A percentile compares a stretch with the other conserved stretches of the same genome.
These are phyloP conservation scores for Betta splendens DNA, from an alignment of 2,797 vertebrate genomes.

Conservation along the genomic window DNA sequence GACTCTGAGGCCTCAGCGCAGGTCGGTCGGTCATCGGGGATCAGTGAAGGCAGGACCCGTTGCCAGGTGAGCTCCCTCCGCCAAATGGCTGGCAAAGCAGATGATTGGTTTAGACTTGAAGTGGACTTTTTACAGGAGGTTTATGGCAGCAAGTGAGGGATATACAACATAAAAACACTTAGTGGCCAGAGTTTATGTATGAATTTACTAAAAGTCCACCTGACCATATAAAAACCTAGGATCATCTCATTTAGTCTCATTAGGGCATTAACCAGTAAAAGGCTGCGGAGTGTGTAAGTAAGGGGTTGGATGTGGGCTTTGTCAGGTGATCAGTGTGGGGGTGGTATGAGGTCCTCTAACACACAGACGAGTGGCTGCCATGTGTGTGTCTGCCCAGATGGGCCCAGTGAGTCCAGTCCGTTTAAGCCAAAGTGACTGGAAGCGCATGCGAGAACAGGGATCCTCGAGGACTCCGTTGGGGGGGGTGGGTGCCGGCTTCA, in stretches of 20 bases:
- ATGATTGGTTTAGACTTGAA: slow-evolving; percentile 57
- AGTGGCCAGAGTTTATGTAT: slow-evolving; percentile 43
- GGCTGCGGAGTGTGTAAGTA: slow-evolving; percentile 32
- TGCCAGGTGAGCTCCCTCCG: too few relatives aligned
- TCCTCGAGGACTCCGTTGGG: too few relatives aligned
- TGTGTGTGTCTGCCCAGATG: slow-evolving; percentile 60
- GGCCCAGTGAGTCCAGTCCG: slow-evolving; percentile 71
- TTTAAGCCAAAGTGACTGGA: slow-evolving; percentile 66
- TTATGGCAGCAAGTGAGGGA: slow-evolving; percentile 31
- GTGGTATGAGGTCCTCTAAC: slow-evolving; percentile 39
- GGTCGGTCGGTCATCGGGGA: slow-evolving; percentile 44
- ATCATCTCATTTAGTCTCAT: slow-evolving; percentile 25
- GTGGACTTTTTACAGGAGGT: slow-evolving; percentile 48
- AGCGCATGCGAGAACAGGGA: slow-evolving; percentile 37
- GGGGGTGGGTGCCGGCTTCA: too few relatives aligned
- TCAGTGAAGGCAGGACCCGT: slow-evolving; percentile 29
- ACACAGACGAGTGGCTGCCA: slow-evolving; percentile 54
- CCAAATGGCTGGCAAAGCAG: too few relatives aligned
- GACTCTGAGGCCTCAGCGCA: slow-evolving; percentile 41
- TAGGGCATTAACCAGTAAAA: slow-evolving; percentile 15
- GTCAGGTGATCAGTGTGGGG: slow-evolving; percentile 73
- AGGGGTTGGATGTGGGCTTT: slow-evolving; percentile 52
- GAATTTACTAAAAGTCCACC: slow-evolving; percentile 43
- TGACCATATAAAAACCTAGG: slow-evolving; percentile 29
- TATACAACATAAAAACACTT: slow-evolving; percentile 29